Evolutionary conservation across 2,797 vertebrate genomes (phyloP).

Genomic region (Natrix natrix): DNA sequence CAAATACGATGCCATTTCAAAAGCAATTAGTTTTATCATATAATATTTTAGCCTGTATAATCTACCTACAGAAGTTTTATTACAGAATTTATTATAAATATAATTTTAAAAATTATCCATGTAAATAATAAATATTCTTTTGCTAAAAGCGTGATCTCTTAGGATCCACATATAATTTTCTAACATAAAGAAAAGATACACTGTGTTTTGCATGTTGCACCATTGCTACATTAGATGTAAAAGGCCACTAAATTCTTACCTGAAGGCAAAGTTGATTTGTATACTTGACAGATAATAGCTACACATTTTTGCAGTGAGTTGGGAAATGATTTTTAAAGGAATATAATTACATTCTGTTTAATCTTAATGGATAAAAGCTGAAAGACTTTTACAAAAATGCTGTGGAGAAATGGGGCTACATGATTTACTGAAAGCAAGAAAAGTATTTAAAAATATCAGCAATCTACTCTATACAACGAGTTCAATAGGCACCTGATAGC

Average conservation of each 20-base stretch:
- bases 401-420: slow-evolving; percentile 44
- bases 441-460: slow-evolving; percentile 48
- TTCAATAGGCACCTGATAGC: slow-evolving; percentile 50
- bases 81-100: not conserved
- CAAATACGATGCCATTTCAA: not conserved
- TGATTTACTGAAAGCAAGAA: slow-evolving; percentile 48
- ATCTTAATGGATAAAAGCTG: slow-evolving; percentile 51
- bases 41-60: not conserved
- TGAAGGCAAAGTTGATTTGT: slow-evolving; percentile 65
- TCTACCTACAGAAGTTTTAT: not conserved
- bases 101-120: not conserved
- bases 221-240: slow-evolving; percentile 54
- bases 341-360: slow-evolving; percentile 61
- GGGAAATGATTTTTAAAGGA: slow-evolving; percentile 56
- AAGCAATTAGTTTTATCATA: not conserved
- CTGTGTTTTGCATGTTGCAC: slow-evolving; percentile 25
- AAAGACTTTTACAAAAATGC: slow-evolving; percentile 45
- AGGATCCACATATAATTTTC: slow-evolving; percentile 33
- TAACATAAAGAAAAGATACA: slow-evolving; percentile 31
- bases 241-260: slow-evolving; percentile 60
- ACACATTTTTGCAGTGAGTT: slow-evolving; percentile 48
- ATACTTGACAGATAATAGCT: slow-evolving; percentile 60
- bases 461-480: slow-evolving; percentile 54
- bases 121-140: slow-evolving; percentile 14
- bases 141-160: slow-evolving; percentile 23